phyloP scores from a whole-genome alignment of 2,797 vertebrate genomes.

The Propithecus perrieri region DNA sequence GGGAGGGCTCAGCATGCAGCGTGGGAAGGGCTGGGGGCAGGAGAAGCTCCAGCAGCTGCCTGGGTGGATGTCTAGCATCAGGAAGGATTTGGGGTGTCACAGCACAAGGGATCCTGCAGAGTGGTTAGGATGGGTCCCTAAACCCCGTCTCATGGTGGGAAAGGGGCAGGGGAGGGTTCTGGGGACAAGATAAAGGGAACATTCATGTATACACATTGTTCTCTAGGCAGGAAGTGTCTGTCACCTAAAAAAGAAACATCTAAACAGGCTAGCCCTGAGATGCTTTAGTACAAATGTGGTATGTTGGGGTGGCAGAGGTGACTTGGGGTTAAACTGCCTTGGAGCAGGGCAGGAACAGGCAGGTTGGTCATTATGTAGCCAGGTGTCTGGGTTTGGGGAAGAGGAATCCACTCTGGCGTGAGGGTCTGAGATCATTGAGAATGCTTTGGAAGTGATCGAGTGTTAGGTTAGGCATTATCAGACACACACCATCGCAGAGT shows the following conservation, averaged over 20 bases:
- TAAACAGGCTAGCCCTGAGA: background rate
- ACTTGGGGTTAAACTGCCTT: background rate
- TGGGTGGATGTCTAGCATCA: background rate
- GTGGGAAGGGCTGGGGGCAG: background rate
- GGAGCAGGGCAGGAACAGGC: background rate
- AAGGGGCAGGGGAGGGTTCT: background rate
- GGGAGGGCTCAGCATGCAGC: fast-evolving
- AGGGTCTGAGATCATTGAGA: background rate
- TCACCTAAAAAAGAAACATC: background rate
- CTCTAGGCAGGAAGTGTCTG: background rate
- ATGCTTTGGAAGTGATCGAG: background rate
- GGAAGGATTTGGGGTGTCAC: background rate
- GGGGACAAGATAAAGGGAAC: background rate
- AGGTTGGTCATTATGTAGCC: background rate
- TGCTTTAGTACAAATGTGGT: background rate
- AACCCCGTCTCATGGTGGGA: background rate
- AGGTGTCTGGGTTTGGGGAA: background rate
- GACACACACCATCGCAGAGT: background rate
- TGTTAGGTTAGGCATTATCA: background rate
- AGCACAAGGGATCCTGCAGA: background rate
- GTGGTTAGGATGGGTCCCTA: too few species aligned
- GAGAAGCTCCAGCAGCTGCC: background rate
- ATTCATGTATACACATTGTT: background rate
- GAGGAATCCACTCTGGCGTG: background rate
- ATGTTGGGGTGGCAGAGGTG: background rate